Evolutionary conservation across 2,888 invertebrate species (phyloP).

Genomic region (Nowickia ferox): DNA sequence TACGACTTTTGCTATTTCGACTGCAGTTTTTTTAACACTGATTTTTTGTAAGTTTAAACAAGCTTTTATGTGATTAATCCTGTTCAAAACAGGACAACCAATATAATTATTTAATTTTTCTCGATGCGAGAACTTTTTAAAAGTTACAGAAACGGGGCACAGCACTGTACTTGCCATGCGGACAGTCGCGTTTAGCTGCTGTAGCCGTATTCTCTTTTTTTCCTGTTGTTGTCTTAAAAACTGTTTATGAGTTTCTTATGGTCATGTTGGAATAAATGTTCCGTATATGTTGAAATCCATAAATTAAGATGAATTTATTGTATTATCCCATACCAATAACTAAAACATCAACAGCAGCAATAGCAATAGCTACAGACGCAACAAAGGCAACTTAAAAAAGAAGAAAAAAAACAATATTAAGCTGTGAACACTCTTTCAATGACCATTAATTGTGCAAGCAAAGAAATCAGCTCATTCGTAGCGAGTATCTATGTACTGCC

Average conservation of each 20-base stretch:
- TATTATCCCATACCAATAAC: constrained; percentile 64
- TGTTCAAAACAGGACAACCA: no score
- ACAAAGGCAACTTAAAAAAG: constrained; percentile 22
- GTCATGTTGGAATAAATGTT: constrained; percentile 64
- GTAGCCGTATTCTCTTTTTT: background rate
- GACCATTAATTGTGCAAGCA: constrained; percentile 59
- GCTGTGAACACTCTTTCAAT: constrained; percentile 62
- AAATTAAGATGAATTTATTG: constrained; percentile 70
- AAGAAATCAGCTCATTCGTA: constrained; percentile 40
- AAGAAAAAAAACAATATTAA: constrained; percentile 30
- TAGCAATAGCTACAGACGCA: constrained; percentile 11
- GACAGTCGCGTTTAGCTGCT: constrained; percentile 1
- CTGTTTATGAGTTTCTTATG: constrained; percentile 66
- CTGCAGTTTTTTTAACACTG: no score
- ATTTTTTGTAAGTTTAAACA: no score
- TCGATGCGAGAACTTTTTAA: no score
- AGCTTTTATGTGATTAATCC: no score
- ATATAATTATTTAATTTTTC: no score
- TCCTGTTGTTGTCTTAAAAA: constrained; percentile 44
- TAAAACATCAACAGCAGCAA: constrained; percentile 40
- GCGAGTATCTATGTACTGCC: no score
- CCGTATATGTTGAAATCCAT: constrained; percentile 67
- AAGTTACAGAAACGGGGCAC: no score
- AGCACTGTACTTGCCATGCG: constrained; percentile 19
- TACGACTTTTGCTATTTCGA: no score